phyloP scores from a whole-genome alignment of 2,797 vertebrate species.

The Anniella stebbinsi region DNA sequence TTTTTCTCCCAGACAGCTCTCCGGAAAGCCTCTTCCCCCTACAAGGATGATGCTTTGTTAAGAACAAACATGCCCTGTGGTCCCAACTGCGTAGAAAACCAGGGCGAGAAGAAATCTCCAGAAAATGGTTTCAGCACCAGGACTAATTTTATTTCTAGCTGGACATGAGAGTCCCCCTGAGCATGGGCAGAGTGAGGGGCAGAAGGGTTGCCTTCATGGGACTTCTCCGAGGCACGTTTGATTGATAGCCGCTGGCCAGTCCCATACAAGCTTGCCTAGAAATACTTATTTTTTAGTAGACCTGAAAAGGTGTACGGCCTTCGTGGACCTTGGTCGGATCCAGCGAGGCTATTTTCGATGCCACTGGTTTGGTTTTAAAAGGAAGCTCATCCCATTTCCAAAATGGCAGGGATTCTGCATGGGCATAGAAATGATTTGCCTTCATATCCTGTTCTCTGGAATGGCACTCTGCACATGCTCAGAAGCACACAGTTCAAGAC shows the following conservation, averaged over 20 bases:
- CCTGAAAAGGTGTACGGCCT: too few relatives aligned
- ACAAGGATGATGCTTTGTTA: not conserved
- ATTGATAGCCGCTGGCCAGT: not conserved
- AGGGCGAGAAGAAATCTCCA: not conserved
- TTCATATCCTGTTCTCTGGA: not conserved
- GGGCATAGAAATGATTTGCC: not conserved
- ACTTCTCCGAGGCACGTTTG: not conserved
- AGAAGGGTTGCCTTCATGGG: not conserved
- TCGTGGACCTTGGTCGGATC: not conserved
- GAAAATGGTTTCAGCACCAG: too few relatives aligned
- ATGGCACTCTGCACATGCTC: not conserved
- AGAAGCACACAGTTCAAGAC: not conserved
- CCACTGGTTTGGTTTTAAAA: not conserved
- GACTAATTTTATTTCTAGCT: not conserved
- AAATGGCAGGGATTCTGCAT: not conserved
- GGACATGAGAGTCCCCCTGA: not conserved
- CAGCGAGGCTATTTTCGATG: not conserved
- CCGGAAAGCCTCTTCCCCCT: not conserved
- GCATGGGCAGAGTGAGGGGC: not conserved
- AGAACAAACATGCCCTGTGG: not conserved
- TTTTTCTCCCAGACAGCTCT: conserved; percentile 23
- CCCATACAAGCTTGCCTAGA: too few relatives aligned
- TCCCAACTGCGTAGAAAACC: not conserved
- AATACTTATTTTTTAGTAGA: too few relatives aligned
- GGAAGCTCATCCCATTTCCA: not conserved